Evolutionary conservation across 37 sponge, comb jelly and placozoan species (phyloP), one percentile per base, ranked within the genome.

Genomic region (Spongia lamella): DNA sequence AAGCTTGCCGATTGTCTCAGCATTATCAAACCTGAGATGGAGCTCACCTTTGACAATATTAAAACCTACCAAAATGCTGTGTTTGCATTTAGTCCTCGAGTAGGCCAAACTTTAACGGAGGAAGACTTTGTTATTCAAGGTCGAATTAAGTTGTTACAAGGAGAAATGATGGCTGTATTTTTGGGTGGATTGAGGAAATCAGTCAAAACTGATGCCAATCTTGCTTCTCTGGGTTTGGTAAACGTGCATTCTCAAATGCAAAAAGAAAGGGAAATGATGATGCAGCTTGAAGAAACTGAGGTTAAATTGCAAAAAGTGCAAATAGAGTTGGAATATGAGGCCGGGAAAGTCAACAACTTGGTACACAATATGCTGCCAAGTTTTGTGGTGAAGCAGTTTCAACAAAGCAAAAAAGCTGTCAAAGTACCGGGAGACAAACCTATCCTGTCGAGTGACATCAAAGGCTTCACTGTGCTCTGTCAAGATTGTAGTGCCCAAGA

Each of bases 361-460:
- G 79, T 93, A 0, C 83, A 93, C 38, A 67, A 83, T 25, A 93
- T 93, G 86, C 32, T 93, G n/a, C 94, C 94, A 13, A 60, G n/a
- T 0, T 66, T 76, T 5, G 68, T 85, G 1, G 90, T 90, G 37
- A 37, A 53, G 36, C 56, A 85, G 69, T 35, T 89, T 15, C 82
- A 39, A 31, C 38, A 0, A 4, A 80, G 83, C 2, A 37, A 14
- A 0, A 32, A 53, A 63, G 81, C 72, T 21, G 9, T 43, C 9
- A 5, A 43, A 43, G 47, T 43, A 9, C 47, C 47, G 9, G 47
- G 47, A 13, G 47, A 43, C 47, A 43, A 43, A 32, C 85, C 90
- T 25, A 86, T 93, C n/a, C 76, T 93, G 35, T 89, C 89, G 63
- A 93, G 94, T 58, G 94, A 93, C 65, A 93, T 93, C 73, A 85